A percentile compares a stretch with the other conserved stretches of the same genome.
Evolutionary conservation across 2,888 invertebrate species (phyloP).

Genomic region (Sicus ferrugineus): DNA sequence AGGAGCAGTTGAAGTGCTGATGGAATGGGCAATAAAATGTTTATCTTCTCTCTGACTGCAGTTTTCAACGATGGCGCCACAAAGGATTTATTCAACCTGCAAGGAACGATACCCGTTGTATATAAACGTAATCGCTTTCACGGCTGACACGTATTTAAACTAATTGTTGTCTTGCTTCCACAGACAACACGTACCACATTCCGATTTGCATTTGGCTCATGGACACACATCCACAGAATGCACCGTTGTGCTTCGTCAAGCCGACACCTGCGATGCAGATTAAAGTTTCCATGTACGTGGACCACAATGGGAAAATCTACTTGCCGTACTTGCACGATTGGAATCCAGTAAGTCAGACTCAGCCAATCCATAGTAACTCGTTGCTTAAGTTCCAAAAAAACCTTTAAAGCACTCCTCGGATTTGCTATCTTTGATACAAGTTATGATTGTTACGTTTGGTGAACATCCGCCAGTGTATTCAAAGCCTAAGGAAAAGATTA

Average conservation of each 20-base stretch:
- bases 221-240: conserved; percentile 96
- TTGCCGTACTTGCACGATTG: conserved; percentile 97
- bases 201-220: conserved; percentile 95
- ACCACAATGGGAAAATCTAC: conserved; percentile 94
- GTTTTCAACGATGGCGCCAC: conserved; percentile 88
- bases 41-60: conserved; percentile 54
- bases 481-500: conserved; percentile 69
- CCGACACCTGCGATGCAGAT: conserved; percentile 96
- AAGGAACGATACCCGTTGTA: conserved; percentile 91
- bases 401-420: conserved; percentile 74
- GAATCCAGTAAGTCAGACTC: conserved; percentile 71
- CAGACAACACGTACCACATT: conserved; percentile 88
- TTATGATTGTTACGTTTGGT: conserved; percentile 91
- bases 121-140: conserved; percentile 75
- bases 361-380: background rate
- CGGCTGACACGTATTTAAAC: background rate
- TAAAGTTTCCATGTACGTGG: conserved; percentile 92
- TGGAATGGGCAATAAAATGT: background rate
- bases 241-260: conserved; percentile 93
- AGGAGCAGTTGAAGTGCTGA: background rate
- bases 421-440: conserved; percentile 85
- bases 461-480: conserved; percentile 95
- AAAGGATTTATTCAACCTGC: conserved; percentile 82
- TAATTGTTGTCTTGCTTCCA: conserved; percentile 36
- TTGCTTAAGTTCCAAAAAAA: background rate